Evolutionary conservation across 2,888 invertebrate species (phyloP).

Genomic region (Microchrysa polita): DNA sequence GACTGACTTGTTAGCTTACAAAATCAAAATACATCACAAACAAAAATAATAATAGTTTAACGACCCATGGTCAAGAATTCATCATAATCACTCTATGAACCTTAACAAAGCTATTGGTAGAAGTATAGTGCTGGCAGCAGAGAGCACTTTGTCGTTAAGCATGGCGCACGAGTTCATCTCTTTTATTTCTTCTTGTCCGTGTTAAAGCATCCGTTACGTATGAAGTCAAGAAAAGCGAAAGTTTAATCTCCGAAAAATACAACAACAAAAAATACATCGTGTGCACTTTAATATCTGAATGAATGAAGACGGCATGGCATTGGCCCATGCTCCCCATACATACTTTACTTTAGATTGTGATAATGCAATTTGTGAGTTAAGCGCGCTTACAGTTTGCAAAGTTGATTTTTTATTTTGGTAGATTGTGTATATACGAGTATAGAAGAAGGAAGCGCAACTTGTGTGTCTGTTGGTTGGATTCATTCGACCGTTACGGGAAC

Average conservation of each 20-base stretch:
- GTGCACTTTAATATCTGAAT: background rate
- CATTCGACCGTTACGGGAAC: background rate
- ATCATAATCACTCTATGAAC: background rate
- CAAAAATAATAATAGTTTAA: conserved; percentile 14
- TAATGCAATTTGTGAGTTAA: too few species aligned
- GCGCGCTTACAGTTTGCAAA: too few species aligned
- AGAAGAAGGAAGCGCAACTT: too few species aligned
- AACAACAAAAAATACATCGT: too few species aligned
- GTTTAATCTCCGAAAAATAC: conserved; percentile 20
- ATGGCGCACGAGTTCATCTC: background rate
- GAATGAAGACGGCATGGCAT: too few species aligned
- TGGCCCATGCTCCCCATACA: too few species aligned
- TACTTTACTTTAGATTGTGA: too few species aligned
- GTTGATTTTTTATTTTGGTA: too few species aligned
- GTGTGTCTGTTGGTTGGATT: too few species aligned
- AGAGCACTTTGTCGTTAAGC: background rate
- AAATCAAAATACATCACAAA: background rate
- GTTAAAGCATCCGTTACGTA: conserved; percentile 18
- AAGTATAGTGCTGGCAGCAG: background rate
- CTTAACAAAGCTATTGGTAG: background rate
- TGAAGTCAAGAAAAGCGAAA: conserved; percentile 36
- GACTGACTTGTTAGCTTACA: background rate
- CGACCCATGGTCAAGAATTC: conserved; percentile 5
- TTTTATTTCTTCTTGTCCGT: background rate
- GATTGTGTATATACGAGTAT: too few species aligned